phyloP scores from a whole-genome alignment of 2,113 vertebrate species.

The Tapirus terrestris region DNA sequence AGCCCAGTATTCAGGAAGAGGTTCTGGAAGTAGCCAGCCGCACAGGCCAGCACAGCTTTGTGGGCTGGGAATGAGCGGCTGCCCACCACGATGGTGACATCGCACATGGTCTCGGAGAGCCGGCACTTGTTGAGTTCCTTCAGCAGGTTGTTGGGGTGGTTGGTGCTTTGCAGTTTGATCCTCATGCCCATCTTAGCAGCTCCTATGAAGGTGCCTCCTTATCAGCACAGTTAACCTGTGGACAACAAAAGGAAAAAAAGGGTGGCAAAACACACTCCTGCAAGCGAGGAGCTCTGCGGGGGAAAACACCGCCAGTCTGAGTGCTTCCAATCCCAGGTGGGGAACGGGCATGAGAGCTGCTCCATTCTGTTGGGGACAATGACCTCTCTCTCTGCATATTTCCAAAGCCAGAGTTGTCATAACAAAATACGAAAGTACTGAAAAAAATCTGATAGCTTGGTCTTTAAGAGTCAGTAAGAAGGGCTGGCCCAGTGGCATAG shows the following conservation, averaged over 20 bases:
- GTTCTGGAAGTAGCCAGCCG: slow-evolving; percentile 94
- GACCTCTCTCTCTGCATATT: background rate
- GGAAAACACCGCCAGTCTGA: rapidly evolving
- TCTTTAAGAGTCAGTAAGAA: background rate
- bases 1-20: slow-evolving; percentile 90
- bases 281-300: slow-evolving; percentile 63
- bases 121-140: slow-evolving; percentile 96
- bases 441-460: background rate
- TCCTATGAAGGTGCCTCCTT: slow-evolving; percentile 57
- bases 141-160: slow-evolving; percentile 94
- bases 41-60: slow-evolving; percentile 94
- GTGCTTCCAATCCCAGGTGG: rapidly evolving
- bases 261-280: slow-evolving; percentile 68
- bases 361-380: background rate
- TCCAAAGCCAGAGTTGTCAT: background rate
- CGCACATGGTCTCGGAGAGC: slow-evolving; percentile 93
- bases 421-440: background rate
- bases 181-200: slow-evolving; percentile 94
- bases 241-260: slow-evolving; percentile 46
- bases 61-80: slow-evolving; percentile 94
- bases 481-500: too few species aligned
- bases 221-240: slow-evolving; percentile 70
- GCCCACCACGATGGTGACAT: slow-evolving; percentile 95
- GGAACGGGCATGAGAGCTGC: background rate
- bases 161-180: slow-evolving; percentile 95